These are phyloP conservation scores for Zeuzera pyrina DNA, from an alignment of 2,888 invertebrate species.

Conservation along the genomic window DNA sequence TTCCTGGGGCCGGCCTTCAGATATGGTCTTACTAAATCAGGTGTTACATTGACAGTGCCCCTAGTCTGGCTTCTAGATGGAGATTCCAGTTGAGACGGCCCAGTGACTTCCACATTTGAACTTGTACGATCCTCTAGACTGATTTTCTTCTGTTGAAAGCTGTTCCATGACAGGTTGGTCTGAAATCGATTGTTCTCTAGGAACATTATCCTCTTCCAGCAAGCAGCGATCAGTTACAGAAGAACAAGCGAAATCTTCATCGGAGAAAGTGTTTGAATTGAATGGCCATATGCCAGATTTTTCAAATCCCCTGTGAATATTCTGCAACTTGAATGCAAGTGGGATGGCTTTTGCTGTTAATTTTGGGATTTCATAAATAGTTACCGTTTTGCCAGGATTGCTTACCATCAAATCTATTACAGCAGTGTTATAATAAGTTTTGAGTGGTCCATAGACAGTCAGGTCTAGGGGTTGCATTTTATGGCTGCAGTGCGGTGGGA, in stretches of 20 bases:
- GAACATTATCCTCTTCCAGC: constrained; percentile 1
- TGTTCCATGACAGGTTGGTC: constrained; percentile 6
- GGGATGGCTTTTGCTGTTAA: constrained; percentile 14
- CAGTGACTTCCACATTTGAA: not conserved
- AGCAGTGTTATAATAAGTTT: constrained; percentile 11
- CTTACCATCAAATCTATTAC: constrained; percentile 8
- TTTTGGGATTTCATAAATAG: constrained; percentile 17
- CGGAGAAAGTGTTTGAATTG: constrained; percentile 16
- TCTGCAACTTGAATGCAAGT: constrained; percentile 14
- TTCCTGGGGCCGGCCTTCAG: constrained; percentile 14
- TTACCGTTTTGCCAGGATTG: constrained; percentile 14
- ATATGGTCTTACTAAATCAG: constrained; percentile 15
- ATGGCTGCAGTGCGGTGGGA: constrained; percentile 14
- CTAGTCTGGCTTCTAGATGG: not conserved
- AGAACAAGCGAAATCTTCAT: constrained; percentile 15
- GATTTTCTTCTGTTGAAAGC: constrained; percentile 1
- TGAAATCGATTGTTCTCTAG: constrained; percentile 6
- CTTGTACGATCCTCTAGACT: constrained; percentile 3
- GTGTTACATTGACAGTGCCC: constrained; percentile 1
- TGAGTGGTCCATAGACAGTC: constrained; percentile 17
- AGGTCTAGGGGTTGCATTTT: constrained; percentile 16
- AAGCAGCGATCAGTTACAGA: constrained; percentile 15
- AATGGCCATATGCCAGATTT: constrained; percentile 19
- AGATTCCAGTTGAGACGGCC: not conserved
- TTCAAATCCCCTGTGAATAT: constrained; percentile 18